Evolutionary conservation across 2,888 invertebrate genomes (phyloP).

Genomic region (Nephrotoma appendiculata): DNA sequence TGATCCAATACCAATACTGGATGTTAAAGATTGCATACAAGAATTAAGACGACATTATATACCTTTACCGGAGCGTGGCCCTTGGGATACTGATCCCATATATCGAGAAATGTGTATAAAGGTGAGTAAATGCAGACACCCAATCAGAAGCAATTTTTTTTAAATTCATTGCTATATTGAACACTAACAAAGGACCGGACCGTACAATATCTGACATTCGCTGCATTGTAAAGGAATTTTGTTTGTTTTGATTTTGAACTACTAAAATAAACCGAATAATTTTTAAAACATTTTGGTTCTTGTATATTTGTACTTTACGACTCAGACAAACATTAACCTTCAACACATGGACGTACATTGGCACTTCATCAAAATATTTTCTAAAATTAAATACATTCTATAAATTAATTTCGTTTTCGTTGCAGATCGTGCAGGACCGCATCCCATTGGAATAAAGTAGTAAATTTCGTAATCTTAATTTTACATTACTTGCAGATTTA

Average conservation of each 20-base stretch:
- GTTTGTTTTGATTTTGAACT: background rate
- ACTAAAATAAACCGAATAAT: background rate
- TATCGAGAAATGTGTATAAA: conserved; percentile 73
- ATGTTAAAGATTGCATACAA: conserved; percentile 72
- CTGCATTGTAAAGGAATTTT: background rate
- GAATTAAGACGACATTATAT: conserved; percentile 75
- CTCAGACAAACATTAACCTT: background rate
- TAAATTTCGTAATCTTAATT: background rate
- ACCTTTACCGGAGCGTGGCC: conserved; percentile 65
- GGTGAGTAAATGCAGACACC: conserved; percentile 35
- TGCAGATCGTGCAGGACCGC: conserved; percentile 9
- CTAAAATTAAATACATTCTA: background rate
- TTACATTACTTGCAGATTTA: background rate
- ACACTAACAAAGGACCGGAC: background rate
- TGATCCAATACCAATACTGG: conserved; percentile 83
- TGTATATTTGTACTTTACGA: background rate
- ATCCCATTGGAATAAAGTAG: conserved; percentile 6
- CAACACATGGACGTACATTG: background rate
- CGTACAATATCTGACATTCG: background rate
- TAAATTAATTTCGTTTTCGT: background rate
- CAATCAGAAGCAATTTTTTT: too few species aligned
- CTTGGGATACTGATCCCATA: conserved; percentile 69
- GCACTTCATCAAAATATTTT: background rate
- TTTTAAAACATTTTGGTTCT: background rate
- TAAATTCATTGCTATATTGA: background rate